phyloP scores from a whole-genome alignment of 2,797 vertebrate genomes.

The Galaxias olidus region DNA sequence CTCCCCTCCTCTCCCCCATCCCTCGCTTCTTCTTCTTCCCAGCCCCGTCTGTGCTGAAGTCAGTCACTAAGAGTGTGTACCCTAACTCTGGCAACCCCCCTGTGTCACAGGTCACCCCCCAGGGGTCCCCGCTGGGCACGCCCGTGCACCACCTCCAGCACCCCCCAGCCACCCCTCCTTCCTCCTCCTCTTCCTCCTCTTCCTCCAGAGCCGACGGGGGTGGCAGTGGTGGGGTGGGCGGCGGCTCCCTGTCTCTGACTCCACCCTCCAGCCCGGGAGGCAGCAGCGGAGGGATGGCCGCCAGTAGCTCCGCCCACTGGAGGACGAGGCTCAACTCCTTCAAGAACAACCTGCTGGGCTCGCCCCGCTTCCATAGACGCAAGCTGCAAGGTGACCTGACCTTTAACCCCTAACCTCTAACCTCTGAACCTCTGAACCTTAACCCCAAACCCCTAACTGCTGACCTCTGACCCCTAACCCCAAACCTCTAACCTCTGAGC shows the following conservation, averaged over 20 bases:
- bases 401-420: no score
- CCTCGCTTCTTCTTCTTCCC: constrained; percentile 81
- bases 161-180: constrained; percentile 81
- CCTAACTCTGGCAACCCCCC: constrained; percentile 78
- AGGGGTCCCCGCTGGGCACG: constrained; percentile 87
- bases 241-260: constrained; percentile 81
- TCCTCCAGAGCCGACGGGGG: constrained; percentile 77
- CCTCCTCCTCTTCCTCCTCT: constrained; percentile 86
- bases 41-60: constrained; percentile 80
- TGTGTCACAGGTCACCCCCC: constrained; percentile 85
- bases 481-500: no score
- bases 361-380: constrained; percentile 91
- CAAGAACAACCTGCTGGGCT: constrained; percentile 93
- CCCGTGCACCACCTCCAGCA: constrained; percentile 87
- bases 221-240: constrained; percentile 55
- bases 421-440: no score
- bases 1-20: constrained; percentile 75
- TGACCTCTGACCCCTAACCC: no score
- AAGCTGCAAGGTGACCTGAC: constrained; percentile 85
- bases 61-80: constrained; percentile 72
- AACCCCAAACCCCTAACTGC: no score
- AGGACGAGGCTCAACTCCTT: constrained; percentile 90
- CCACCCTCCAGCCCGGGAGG: constrained; percentile 85
- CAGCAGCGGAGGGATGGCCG: constrained; percentile 75
- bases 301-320: constrained; percentile 89